Evolutionary conservation across 2,888 invertebrate genomes (phyloP).

Genomic region (Azorinus chamasolen): DNA sequence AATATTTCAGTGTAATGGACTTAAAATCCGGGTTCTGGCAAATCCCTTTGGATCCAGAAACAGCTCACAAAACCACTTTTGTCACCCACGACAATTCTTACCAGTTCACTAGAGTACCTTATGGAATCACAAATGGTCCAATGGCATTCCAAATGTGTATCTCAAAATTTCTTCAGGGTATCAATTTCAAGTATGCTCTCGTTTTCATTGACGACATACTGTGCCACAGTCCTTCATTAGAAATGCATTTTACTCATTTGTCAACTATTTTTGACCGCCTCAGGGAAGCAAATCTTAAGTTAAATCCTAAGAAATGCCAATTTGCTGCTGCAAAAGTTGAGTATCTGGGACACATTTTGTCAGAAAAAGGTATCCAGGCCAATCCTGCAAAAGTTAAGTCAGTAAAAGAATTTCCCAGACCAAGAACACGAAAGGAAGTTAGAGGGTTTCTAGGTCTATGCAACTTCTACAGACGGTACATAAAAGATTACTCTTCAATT

Average conservation of each 20-base stretch:
- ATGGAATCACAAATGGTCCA: constrained; percentile 10
- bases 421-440: too few species aligned
- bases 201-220: constrained; percentile 1
- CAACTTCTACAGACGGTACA: too few species aligned
- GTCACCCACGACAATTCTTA: neutral
- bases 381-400: too few species aligned
- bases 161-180: constrained; percentile 1
- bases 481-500: neutral
- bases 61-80: too few species aligned
- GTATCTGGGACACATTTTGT: neutral
- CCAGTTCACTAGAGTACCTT: constrained; percentile 7
- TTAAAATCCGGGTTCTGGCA: constrained; percentile 4
- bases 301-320: constrained; percentile 4
- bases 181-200: constrained; percentile 2
- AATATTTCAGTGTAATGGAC: constrained; percentile 15
- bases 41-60: too few species aligned
- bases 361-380: too few species aligned
- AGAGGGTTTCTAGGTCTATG: too few species aligned
- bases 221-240: constrained; percentile 35
- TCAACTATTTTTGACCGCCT: constrained; percentile 48
- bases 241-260: constrained; percentile 58
- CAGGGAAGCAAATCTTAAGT: constrained; percentile 44
- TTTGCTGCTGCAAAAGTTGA: neutral
- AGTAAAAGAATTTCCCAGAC: too few species aligned
- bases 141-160: constrained; percentile 20